Evolutionary conservation across 2,888 invertebrate genomes (phyloP), one percentile per base, ranked within the genome.

Genomic region (Catonia carolina): DNA sequence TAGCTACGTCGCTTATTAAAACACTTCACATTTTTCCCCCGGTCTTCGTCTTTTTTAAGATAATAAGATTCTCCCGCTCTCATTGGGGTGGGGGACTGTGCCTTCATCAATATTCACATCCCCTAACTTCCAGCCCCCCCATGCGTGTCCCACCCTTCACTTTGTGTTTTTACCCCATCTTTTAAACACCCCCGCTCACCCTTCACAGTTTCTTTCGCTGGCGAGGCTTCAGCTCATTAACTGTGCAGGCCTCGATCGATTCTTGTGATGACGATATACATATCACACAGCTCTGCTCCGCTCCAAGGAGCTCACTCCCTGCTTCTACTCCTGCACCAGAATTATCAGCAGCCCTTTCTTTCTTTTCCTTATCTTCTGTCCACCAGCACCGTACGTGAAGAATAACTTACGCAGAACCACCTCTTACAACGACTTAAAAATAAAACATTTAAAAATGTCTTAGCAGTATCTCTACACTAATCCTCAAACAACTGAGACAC

Each of bases 21-120:
- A 53, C 58, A 58, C 58, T 58, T 58, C 58, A 58, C 58, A 58
- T 58, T 58, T 58, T 58, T 57, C 53, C 56, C 51, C 50, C 58
- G 49, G 50, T 60, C 54, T 58, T 45, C 56, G 58, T 58, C 60
- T 60, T 52, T 58, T 58, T 56, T 55, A 58, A 60, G 61, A 61
- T 61, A 61, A 61, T 61, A 60, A 61, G 61, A 60, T 61, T 61
- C 60, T 55, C 58, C 47, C 47, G 59, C 53, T 31, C 33, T 35
- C 49, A 48, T 37, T 20, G 53, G 50, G 55, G 55, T 8, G 58
- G 56, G 42, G 53, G 14, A 42, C 52, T 42, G 39, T 48, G 42
- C 41, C 41, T 50, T 61, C 61, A 61, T 61, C 61, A 61, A 61
- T 61, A 61, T 61, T 61, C 61, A 61, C 61, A 61, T 58, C 59